Conservation (phyloP, 2,113 vertebrate species). For the Mustelus asterias region DNA sequence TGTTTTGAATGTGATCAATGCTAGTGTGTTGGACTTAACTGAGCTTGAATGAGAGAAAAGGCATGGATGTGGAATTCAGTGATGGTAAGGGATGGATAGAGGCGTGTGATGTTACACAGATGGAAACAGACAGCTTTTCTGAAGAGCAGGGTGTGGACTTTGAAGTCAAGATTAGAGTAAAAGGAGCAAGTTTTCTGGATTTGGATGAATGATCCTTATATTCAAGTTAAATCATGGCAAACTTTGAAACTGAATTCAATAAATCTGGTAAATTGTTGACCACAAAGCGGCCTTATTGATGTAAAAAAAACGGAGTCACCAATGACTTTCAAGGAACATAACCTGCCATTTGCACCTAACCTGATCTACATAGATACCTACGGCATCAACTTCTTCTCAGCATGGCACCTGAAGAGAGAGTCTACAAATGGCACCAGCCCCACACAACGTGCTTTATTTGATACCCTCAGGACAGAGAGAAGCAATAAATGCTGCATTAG, state of each 20-base stretch:
- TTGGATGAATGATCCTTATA: not conserved
- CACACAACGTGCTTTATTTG: not conserved
- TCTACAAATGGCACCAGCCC: too few species aligned
- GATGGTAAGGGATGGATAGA: not conserved
- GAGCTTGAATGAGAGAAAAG: not conserved
- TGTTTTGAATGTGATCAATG: not conserved
- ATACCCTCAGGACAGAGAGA: not conserved
- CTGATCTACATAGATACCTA: not conserved
- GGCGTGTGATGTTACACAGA: not conserved
- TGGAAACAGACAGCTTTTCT: not conserved
- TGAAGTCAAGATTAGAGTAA: not conserved
- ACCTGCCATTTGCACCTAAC: not conserved
- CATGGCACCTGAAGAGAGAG: too few species aligned
- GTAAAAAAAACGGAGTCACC: not conserved
- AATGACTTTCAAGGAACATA: not conserved
- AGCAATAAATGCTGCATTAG: not conserved
- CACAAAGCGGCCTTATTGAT: not conserved
- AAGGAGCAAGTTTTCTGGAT: not conserved
- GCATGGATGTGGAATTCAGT: not conserved
- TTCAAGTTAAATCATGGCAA: not conserved
- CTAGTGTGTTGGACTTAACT: not conserved
- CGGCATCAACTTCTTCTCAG: too few species aligned
- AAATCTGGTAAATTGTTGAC: not conserved
- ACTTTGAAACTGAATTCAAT: not conserved
- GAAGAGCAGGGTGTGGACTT: not conserved